Evolutionary conservation across 2,797 vertebrate species (phyloP).

Genomic region (Ciconia nigra): DNA sequence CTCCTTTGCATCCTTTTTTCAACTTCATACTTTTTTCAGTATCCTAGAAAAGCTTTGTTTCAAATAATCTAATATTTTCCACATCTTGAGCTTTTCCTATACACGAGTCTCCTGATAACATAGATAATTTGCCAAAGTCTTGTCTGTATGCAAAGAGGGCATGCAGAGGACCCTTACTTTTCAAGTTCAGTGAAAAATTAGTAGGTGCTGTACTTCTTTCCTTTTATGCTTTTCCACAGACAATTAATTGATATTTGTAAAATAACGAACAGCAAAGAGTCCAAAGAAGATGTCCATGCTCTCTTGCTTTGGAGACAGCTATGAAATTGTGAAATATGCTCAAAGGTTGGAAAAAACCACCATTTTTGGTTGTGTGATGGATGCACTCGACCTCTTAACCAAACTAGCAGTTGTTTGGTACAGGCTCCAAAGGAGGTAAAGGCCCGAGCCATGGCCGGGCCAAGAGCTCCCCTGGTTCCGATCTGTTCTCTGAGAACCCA

Average conservation of each 20-base stretch:
- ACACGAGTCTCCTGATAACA: background rate
- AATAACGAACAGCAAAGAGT: background rate
- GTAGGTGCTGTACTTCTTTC: background rate
- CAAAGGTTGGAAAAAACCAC: background rate
- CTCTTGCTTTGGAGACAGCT: background rate
- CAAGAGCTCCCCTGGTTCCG: too few relatives aligned
- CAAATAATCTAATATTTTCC: background rate
- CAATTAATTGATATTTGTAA: background rate
- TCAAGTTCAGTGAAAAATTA: background rate
- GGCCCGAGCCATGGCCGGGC: too few relatives aligned
- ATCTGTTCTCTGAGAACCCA: too few relatives aligned
- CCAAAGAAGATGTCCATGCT: background rate
- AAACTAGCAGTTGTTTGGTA: too few relatives aligned
- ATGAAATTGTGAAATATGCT: background rate
- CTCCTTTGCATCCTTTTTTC: background rate
- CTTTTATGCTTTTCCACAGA: background rate
- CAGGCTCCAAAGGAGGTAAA: too few relatives aligned
- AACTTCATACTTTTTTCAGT: background rate
- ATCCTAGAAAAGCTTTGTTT: background rate
- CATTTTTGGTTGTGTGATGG: background rate
- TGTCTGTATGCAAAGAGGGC: background rate
- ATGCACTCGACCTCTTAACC: too few relatives aligned
- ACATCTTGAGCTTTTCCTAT: background rate
- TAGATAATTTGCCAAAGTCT: background rate
- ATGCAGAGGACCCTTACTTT: background rate